Conservation (phyloP, 2,113 vertebrate species). For the Pelusios castaneus region DNA sequence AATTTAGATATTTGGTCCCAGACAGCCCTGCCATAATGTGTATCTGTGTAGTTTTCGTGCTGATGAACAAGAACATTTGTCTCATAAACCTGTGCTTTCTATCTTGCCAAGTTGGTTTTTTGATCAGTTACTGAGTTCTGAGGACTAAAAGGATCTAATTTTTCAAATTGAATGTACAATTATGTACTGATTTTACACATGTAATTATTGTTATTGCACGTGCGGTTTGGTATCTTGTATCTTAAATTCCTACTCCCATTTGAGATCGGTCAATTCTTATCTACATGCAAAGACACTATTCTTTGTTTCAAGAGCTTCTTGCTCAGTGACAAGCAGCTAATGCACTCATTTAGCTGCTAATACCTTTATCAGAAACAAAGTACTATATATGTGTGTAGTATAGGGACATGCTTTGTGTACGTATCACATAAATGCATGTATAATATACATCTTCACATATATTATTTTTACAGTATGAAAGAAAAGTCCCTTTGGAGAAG, state of each 20-base stretch:
- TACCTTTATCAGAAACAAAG: not conserved
- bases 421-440: not conserved
- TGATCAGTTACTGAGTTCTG: not conserved
- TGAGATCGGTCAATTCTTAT: not conserved
- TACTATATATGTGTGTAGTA: not conserved
- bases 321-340: not conserved
- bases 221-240: not conserved
- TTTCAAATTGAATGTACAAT: fast-evolving
- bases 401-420: not conserved
- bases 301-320: not conserved
- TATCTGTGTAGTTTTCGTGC: not conserved
- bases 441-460: too few relatives aligned
- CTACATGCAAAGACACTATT: not conserved
- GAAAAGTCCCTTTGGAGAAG: not conserved
- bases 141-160: not conserved
- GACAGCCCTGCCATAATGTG: fast-evolving
- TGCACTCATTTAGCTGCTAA: not conserved
- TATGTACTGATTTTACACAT: not conserved
- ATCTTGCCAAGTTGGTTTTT: not conserved
- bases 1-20: not conserved
- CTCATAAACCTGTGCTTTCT: not conserved
- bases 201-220: not conserved
- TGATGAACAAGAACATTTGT: not conserved
- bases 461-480: not conserved
- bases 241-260: not conserved